Base-by-base conservation (phyloP, 2,888 invertebrate genomes). In the Sisyra terminalis region DNA sequence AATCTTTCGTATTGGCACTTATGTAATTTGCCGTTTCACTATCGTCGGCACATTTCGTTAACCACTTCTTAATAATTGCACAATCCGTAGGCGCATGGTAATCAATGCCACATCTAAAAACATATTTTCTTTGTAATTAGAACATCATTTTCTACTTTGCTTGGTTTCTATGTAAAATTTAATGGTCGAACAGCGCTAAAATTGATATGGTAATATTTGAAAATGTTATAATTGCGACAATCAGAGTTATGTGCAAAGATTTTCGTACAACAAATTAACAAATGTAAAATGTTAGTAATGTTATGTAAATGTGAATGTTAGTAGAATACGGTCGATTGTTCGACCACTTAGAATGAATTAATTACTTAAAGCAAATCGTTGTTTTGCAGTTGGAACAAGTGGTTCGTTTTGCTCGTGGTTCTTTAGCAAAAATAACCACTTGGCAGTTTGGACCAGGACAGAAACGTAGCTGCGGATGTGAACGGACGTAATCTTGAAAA, bases 1-100 rank as follows among this genome's bases (percentile, higher is more conserved):
- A 98, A 77, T 81, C 80, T 78, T 81, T 76, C 57, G 97, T 97
- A 66, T 97, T 88, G 55, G 96, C 96, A 67, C 92, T 93, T 54
- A 98, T 98, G 59, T 99, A 99, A 65, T 98, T 98, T 39, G 97
- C 97, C 40, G 98, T 99, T 68, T 98, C 98, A 47, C 94, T 96
- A 65, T 99, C 98, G 65, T 99, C 98, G 41, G 94, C 96, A 66
- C 98, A 98, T 66, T 98, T 98, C n/a, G 93, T 94, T 47, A 97
- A 69, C 98, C 98, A 98, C 55, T 86, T 86, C 56, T 85, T 87
- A 50, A 98, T 97, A 29, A 90, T 84, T 48, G 78, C 73, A 63
- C 98, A 98, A 63, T 93, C 92, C 3, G 97, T 94, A 17, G 98
- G 98, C 16, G 97, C 97, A 61, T 98, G 98, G 63, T 98, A 98